Conservation (phyloP, 2,888 invertebrate genomes). For the Eutolmus rufibarbis region DNA sequence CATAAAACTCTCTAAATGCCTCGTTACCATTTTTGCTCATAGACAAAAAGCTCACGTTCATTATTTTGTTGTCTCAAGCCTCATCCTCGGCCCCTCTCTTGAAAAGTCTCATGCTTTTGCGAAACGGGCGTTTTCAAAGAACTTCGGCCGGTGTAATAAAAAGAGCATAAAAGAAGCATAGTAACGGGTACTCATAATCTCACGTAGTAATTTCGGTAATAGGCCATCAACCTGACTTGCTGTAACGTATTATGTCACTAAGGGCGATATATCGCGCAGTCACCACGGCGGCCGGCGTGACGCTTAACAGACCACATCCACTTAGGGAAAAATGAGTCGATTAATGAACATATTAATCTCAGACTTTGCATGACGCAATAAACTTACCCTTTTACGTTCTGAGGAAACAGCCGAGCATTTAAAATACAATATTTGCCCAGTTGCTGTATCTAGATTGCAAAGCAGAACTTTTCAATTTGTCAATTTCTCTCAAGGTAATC, state of each 20-base stretch:
- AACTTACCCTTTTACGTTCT: neutral
- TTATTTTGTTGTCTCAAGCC: neutral
- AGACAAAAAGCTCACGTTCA: neutral
- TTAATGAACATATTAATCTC: neutral
- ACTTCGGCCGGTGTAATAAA: neutral
- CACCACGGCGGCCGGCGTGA: neutral
- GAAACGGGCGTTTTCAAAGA: neutral
- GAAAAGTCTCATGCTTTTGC: neutral
- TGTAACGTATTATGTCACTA: neutral
- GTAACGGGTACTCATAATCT: neutral
- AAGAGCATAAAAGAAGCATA: neutral
- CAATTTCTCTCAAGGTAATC: neutral
- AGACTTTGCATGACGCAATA: neutral
- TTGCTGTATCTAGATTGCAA: neutral
- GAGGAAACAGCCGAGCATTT: neutral
- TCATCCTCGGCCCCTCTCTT: neutral
- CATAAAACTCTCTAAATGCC: neutral
- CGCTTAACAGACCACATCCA: neutral
- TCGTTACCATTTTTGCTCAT: neutral
- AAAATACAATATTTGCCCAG: neutral
- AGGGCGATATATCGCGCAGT: neutral
- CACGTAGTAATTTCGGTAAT: constrained; percentile 16
- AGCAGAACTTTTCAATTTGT: neutral
- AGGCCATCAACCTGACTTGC: neutral
- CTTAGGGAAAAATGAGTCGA: neutral